Base-by-base conservation (phyloP, 2,797 vertebrate species). In the Cryptoblepharus egeriae region DNA sequence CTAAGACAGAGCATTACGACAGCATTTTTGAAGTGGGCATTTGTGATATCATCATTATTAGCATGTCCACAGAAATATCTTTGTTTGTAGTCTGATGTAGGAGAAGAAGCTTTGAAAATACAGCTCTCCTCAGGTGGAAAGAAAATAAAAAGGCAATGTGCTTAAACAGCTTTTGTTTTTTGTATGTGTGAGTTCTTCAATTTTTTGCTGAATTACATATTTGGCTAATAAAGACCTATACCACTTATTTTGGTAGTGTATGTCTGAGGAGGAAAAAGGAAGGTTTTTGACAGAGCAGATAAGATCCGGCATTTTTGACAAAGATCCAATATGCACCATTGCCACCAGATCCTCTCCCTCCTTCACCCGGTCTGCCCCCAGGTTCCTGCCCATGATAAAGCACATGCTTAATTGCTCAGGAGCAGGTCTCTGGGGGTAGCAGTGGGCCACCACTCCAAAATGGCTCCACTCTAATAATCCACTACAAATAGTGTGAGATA, bases 11-110 rank as follows among this genome's bases (percentile, higher is more conserved):
- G 57, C 83, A 76, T 80, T 45, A 71, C 85, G 57, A 49, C 39
- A 81, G 26, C 83, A 85, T 91, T 93, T 90, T 79, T 83, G 82
- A 89, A 89, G 61, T 49, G 84, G 88, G 87, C 77, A 55, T 72
- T 13, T 80, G 72, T 85, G 64, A 88, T 74, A 57, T 60, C 24
- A 26, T 39, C 71, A 2, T 26, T 55, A 26, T 61, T 45, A 83
- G 58, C 45, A 0, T 82, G 52, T 77, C 75, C 68, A 22, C 49
- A 76, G n/a, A 74, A 83, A 82, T 73, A 37, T 35, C 63, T 75
- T 52, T 79, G 37, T 89, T 12, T 13, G n/a, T 8, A 52, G 35
- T 22, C 64, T 85, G 60, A 57, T 30, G 16, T 4, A 13, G n/a
- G 8, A 64, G n/a, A 39, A 73, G 37, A 16, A 60, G 30, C 39